phyloP scores from a whole-genome alignment of 2,888 invertebrate species.

The Caradrina kadenii region DNA sequence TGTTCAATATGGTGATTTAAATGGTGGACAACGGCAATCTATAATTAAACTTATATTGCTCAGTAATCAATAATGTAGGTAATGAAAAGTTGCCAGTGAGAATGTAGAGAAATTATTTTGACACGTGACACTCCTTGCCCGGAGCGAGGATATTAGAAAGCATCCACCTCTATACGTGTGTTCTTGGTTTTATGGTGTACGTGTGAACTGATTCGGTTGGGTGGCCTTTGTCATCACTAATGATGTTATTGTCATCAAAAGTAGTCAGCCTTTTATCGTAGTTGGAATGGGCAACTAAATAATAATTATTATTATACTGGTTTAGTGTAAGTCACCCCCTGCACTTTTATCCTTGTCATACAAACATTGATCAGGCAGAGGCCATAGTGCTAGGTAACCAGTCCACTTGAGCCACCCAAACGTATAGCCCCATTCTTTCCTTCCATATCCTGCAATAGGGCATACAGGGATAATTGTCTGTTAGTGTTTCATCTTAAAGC shows the following conservation, averaged over 20 bases:
- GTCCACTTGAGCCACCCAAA: too few relatives aligned
- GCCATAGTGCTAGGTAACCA: too few relatives aligned
- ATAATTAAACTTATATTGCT: slow-evolving; percentile 50
- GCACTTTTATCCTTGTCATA: too few relatives aligned
- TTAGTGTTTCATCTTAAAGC: too few relatives aligned
- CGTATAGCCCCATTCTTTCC: too few relatives aligned
- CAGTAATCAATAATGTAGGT: slow-evolving; percentile 54
- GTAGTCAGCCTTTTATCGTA: slow-evolving; percentile 29
- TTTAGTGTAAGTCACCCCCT: too few relatives aligned
- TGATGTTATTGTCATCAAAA: slow-evolving; percentile 21
- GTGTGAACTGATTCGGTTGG: slow-evolving; percentile 56
- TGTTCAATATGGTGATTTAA: slow-evolving; percentile 55
- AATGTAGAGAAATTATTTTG: slow-evolving; percentile 59
- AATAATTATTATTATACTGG: too few relatives aligned
- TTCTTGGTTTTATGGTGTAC: slow-evolving; percentile 56
- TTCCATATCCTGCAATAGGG: too few relatives aligned
- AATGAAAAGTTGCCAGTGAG: slow-evolving; percentile 49
- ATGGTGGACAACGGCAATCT: slow-evolving; percentile 48
- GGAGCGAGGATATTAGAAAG: slow-evolving; percentile 61
- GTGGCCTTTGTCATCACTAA: slow-evolving; percentile 49
- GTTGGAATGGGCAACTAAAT: background rate
- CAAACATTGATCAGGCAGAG: too few relatives aligned
- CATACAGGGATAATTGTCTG: too few relatives aligned
- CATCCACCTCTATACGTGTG: slow-evolving; percentile 60
- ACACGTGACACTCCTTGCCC: slow-evolving; percentile 52